Base-by-base conservation (phyloP, 2,797 vertebrate species). In the Ctenosaura bakeri region DNA sequence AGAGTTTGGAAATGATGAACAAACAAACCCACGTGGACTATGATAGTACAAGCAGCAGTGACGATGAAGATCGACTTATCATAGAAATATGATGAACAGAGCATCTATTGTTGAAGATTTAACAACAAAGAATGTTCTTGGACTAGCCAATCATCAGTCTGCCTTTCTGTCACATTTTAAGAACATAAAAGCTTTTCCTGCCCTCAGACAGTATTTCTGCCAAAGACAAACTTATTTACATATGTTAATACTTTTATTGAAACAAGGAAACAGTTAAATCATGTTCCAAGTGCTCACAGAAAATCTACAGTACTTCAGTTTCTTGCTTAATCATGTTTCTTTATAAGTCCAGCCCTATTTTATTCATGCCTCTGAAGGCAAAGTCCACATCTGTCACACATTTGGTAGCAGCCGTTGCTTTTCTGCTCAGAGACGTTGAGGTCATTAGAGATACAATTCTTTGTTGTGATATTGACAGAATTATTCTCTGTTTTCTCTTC, bases 31-130 rank as follows among this genome's bases (percentile, higher is more conserved):
- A 94, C 12, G 96, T 97, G 85, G 97, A 98, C 76, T 95, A 97
- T 0, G 97, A 97, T 0, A 97, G 98, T 88, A 94, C 92, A n/a
- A 98, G 97, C 91, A 98, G 98, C 92, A 98, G 98, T 0, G 98
- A 98, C 0, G 97, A 98, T 5, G 98, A 98, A 91, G 97, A 97
- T 54, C 95, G 97, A n/a, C 92, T 98, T 0, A 95, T 98, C 80
- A 98, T 98, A 93, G 98, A 98, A 90, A 95, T 98, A 62, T 97
- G 97, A 94, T 2, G 86, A 20, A 62, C 0, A 35, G 88, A 35
- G 85, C 29, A 50, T 59, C 10, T 35, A 71, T 50, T 85, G 73
- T 6, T 8, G 38, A 46, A 78, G 38, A 50, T 42, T 77, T 26
- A 64, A 69, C 26, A 18, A 77, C 1, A 14, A 52, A 59, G 6